Evolutionary conservation across 1,140 invertebrate species (phyloP).

Genomic region (Pentalonia nigronervosa): DNA sequence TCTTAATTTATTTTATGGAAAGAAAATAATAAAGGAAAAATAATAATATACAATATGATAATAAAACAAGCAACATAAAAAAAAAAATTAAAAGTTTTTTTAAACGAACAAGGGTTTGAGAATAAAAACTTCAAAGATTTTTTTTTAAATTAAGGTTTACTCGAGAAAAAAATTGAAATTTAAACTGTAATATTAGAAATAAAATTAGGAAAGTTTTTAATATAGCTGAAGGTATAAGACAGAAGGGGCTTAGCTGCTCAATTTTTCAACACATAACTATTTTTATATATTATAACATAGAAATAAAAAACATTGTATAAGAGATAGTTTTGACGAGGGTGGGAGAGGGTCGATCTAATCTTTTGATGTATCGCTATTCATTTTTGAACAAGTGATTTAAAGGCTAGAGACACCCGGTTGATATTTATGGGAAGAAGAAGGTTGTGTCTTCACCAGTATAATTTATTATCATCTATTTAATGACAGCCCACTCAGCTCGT

Average conservation of each 20-base stretch:
- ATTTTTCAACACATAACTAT: not conserved
- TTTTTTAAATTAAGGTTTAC: not conserved
- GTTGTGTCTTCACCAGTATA: not conserved
- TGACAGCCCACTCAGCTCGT: not conserved
- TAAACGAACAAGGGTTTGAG: not conserved
- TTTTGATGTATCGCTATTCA: not conserved
- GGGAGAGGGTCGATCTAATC: not conserved
- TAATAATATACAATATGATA: not conserved
- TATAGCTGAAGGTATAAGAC: not conserved
- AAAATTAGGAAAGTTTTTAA: not conserved
- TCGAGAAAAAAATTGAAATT: not conserved
- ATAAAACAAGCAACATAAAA: not conserved
- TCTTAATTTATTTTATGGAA: not conserved
- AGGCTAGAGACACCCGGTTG: not conserved
- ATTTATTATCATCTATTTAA: constrained; percentile 34
- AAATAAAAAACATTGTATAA: not conserved
- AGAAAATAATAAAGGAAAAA: not conserved
- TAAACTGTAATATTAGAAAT: not conserved
- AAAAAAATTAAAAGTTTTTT: not conserved
- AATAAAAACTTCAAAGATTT: not conserved
- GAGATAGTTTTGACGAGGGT: not conserved
- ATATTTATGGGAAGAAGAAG: not conserved
- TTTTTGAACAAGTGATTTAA: constrained; percentile 9
- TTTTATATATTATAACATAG: not conserved
- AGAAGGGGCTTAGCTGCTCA: not conserved